Percentiles rank a stretch among this genome's conserved stretches.
Evolutionary conservation across 2,888 invertebrate genomes (phyloP).

Genomic region (Muschampia plurimacula): DNA sequence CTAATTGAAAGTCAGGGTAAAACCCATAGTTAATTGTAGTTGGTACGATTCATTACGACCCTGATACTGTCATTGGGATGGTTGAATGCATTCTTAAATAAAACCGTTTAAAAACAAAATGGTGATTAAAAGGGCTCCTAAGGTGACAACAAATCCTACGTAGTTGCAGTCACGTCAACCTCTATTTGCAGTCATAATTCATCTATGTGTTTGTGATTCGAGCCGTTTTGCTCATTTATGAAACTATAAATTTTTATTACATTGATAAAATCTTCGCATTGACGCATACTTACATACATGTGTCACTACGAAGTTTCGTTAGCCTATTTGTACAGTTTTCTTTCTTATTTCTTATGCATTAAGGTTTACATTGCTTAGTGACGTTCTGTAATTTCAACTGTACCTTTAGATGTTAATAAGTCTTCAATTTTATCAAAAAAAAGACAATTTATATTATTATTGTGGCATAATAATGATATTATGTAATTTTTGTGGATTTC

Average conservation of each 20-base stretch:
- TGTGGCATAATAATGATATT: slow-evolving; percentile 57
- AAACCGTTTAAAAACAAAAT: no score
- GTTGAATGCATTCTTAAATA: no score
- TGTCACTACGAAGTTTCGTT: slow-evolving; percentile 45
- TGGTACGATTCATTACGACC: no score
- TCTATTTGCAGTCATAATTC: slow-evolving; percentile 43
- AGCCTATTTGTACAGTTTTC: slow-evolving; percentile 48
- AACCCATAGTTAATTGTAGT: no score
- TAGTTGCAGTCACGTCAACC: slow-evolving; percentile 35
- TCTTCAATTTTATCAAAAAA: slow-evolving; percentile 60
- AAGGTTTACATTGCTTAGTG: slow-evolving; percentile 56
- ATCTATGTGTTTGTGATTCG: slow-evolving; percentile 45
- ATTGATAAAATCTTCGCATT: slow-evolving; percentile 31
- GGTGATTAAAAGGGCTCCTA: neutral
- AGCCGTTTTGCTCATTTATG: slow-evolving; percentile 37
- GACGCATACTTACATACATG: slow-evolving; percentile 27
- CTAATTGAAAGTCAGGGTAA: no score
- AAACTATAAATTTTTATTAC: slow-evolving; percentile 33
- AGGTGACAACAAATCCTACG: neutral
- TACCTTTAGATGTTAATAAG: slow-evolving; percentile 57
- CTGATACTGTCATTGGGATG: no score
- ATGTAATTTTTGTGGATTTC: slow-evolving; percentile 48
- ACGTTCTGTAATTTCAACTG: slow-evolving; percentile 53
- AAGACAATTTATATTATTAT: slow-evolving; percentile 61
- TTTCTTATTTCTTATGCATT: slow-evolving; percentile 51